Percentiles rank a stretch among this genome's conserved stretches.
phyloP scores from a whole-genome alignment of 2,888 invertebrate genomes.

The Thecophora atra region DNA sequence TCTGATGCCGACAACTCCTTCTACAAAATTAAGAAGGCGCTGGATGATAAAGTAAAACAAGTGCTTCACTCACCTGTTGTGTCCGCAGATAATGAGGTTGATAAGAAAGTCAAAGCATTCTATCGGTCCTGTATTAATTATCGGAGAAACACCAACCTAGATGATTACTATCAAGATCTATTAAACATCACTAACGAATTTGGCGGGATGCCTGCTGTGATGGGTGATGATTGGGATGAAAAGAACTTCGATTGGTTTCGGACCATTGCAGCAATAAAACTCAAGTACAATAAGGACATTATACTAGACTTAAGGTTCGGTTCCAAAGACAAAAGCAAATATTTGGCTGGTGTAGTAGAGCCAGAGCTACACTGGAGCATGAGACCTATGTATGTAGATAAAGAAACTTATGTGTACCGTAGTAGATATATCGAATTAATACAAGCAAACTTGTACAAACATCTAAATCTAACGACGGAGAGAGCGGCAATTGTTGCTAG shows the following conservation, averaged over 20 bases:
- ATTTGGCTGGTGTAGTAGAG: constrained; percentile 45
- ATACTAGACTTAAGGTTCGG: constrained; percentile 49
- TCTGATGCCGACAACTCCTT: constrained; percentile 45
- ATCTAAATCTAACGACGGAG: constrained; percentile 44
- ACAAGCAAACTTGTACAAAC: constrained; percentile 23
- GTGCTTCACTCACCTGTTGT: constrained; percentile 45
- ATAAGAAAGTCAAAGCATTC: constrained; percentile 56
- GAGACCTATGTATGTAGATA: constrained; percentile 47
- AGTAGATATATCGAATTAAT: constrained; percentile 32
- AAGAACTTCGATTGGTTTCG: constrained; percentile 54
- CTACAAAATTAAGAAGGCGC: constrained; percentile 49
- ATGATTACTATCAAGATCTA: constrained; percentile 32
- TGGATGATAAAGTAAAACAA: constrained; percentile 48
- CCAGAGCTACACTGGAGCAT: constrained; percentile 46
- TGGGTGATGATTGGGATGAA: constrained; percentile 49
- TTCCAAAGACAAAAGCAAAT: no score
- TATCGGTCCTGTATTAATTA: constrained; percentile 54
- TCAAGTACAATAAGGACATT: constrained; percentile 46
- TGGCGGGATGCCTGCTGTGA: constrained; percentile 54
- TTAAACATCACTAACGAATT: constrained; percentile 48
- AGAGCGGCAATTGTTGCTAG: constrained; percentile 48
- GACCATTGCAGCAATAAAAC: constrained; percentile 46
- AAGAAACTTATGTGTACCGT: constrained; percentile 33
- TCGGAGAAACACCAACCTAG: background rate
- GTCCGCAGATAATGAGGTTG: constrained; percentile 48